These are phyloP conservation scores for Graptemys geographica DNA, from an alignment of 2,797 vertebrate genomes.

Conservation along the genomic window DNA sequence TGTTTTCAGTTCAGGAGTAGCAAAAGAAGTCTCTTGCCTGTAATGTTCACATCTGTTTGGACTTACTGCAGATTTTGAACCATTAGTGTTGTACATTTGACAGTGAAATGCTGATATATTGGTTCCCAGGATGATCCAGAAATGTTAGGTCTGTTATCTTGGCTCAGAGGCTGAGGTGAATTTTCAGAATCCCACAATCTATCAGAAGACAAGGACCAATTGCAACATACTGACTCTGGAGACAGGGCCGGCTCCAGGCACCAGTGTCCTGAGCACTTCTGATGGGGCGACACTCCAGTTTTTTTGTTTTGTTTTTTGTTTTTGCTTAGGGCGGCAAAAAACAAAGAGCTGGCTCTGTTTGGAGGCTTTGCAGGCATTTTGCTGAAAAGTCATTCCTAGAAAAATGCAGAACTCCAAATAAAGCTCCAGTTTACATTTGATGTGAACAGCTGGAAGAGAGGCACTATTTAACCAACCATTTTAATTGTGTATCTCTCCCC, in stretches of 20 bases:
- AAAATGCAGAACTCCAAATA: background rate
- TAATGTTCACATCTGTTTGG: background rate
- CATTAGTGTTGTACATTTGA: background rate
- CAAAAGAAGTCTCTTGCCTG: background rate
- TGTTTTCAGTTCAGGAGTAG: background rate
- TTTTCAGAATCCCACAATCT: background rate
- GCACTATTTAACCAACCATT: background rate
- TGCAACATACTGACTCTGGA: background rate
- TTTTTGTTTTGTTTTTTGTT: too few species aligned
- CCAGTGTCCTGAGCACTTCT: too few species aligned
- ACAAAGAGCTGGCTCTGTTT: background rate
- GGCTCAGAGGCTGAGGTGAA: background rate
- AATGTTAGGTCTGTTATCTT: background rate
- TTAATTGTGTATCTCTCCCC: background rate
- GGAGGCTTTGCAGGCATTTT: conserved; percentile 1
- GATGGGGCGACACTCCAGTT: too few species aligned
- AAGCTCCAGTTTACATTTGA: background rate
- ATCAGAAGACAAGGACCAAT: background rate
- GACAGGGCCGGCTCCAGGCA: background rate
- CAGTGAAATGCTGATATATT: background rate
- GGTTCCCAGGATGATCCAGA: background rate
- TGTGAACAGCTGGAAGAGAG: background rate
- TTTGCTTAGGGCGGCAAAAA: too few species aligned
- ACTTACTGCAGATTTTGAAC: background rate
- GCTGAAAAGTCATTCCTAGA: background rate